Conservation (phyloP, 1,140 invertebrate species). For the Achroia grisella region DNA sequence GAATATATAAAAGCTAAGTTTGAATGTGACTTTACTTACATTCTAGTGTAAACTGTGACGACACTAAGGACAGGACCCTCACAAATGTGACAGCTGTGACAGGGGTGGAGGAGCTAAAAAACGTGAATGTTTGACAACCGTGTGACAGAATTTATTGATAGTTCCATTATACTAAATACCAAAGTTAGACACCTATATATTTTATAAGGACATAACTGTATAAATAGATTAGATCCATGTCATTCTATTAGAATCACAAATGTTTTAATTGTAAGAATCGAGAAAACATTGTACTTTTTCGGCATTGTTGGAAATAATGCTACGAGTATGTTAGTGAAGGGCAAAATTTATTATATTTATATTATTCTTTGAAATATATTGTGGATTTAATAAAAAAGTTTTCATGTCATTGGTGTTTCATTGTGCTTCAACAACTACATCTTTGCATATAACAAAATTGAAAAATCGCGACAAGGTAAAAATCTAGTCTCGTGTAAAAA, state of each 20-base stretch:
- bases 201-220: constrained; percentile 30
- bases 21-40: too few relatives aligned
- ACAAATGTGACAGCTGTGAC: too few relatives aligned
- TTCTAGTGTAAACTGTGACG: too few relatives aligned
- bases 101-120: too few relatives aligned
- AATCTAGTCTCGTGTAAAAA: too few relatives aligned
- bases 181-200: constrained; percentile 16
- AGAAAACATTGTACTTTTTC: constrained; percentile 28
- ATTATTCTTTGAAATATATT: constrained; percentile 72
- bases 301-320: constrained; percentile 49
- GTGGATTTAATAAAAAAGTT: constrained; percentile 71
- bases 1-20: too few relatives aligned
- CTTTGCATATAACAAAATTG: too few relatives aligned
- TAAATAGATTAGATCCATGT: constrained; percentile 32
- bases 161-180: constrained; percentile 3
- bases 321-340: constrained; percentile 53
- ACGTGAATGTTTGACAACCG: too few relatives aligned
- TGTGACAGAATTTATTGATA: too few relatives aligned
- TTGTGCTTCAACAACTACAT: constrained; percentile 11
- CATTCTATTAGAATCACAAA: constrained; percentile 38
- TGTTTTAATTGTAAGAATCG: constrained; percentile 42
- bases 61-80: too few relatives aligned
- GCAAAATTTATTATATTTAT: constrained; percentile 69
- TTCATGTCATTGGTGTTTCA: constrained; percentile 52
- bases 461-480: too few relatives aligned